Evolutionary conservation across 2,797 vertebrate species (phyloP), one percentile per base, ranked within the genome.

Genomic region (Halcyon badia): DNA sequence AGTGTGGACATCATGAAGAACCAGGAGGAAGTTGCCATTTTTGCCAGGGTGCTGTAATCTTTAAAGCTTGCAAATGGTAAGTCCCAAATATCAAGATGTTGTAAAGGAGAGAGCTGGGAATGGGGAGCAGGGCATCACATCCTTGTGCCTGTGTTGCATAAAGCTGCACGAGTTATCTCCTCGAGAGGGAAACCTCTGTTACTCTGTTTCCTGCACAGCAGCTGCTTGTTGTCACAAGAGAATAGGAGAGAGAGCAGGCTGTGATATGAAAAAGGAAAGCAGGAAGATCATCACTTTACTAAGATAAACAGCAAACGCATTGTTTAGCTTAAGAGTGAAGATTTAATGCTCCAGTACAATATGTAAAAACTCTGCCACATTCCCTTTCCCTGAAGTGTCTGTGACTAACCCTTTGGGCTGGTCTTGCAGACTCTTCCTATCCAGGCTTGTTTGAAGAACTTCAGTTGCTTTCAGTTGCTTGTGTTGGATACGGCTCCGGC

Each of bases 261-360:
- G 75, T 1, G 30, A 37, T 66, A 58, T 28, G 79, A 83, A 82
- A 57, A 30, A 91, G 92, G 88, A 79, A 79, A 49, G 92, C 94
- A 95, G 94, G 94, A 93, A 98, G 93, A 93, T 96, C 83, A 97
- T 97, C 94, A 71, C 96, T 96, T 87, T 76, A 64, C 60, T 72
- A 19, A 90, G 96, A 97, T 96, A 90, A 95, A 95, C 90, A 96
- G 68, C 57, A 81, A 86, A 79, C 5, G 10, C 68, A 49, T 94
- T 95, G 81, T 97, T 98, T 71, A 62, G 78, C 76, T 87, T 86
- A 58, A 76, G 60, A 89, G 87, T 24, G 89, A 87, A 96, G 94
- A 83, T 92, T 70, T 89, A 96, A 42, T 89, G 65, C 73, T 61
- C 46, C 30, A 14, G 42, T 88, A 77, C 80, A 86, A 79, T 30